Evolutionary conservation across 2,113 vertebrate species (phyloP), one percentile per base, ranked within the genome.

Genomic region (Ceratotherium simum): DNA sequence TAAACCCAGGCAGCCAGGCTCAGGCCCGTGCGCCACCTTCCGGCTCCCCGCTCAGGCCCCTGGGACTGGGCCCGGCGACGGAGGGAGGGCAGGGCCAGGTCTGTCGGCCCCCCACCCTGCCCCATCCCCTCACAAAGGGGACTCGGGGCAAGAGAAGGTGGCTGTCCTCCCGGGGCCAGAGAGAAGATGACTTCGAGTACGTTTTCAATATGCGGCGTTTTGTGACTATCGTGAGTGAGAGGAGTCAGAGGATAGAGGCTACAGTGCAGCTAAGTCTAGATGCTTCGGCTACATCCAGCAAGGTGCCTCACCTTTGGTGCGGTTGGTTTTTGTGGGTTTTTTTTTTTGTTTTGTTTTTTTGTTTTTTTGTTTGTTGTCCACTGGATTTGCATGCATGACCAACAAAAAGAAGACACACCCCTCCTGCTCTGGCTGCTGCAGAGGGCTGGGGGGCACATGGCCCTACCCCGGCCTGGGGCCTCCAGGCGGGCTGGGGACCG

Each of bases 361-460:
- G 14, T 78, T 82, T 31, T 86, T 95, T 84, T 92, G 72, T 96
- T 94, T 80, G 73, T 93, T 48, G 79, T 90, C 85, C 96, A 80
- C 95, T 90, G 93, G 85, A 91, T 91, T 81, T 82, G 92, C 97
- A 98, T 96, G 97, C 97, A 96, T 96, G 80, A 95, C 96, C 98
- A 92, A 96, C 95, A 93, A 90, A 96, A 96, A 96, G 54, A 90
- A 95, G 90, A 48, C 78, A 65, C 56, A 46, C 72, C 18, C 89
- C 65, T 72, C 85, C 65, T 14, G 21, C 64, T 72, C 48, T 3
- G 14, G 73, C 92, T n/a, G 18, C 90, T 27, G 75, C 25, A 10
- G 81, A 33, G 23, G 73, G 20, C 39, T 3, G 0, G 36, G 76
- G 25, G 14, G 51, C 12, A 13, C 51, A 54, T 2, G 51, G 51